Base-by-base conservation (phyloP, 2,113 vertebrate species). In the Barbus barbus region DNA sequence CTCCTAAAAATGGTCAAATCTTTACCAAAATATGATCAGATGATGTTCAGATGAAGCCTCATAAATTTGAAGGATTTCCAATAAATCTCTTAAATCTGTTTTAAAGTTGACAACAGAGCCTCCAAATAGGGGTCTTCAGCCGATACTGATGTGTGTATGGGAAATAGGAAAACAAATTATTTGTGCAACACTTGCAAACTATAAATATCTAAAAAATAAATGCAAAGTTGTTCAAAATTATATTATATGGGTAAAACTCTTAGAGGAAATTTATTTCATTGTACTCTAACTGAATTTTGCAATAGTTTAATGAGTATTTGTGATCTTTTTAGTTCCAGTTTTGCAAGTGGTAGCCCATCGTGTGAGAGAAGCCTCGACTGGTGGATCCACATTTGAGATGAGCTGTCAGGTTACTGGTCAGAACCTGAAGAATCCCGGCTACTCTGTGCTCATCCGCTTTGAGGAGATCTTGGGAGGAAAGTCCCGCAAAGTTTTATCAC, bases 311-410 rank as follows among this genome's bases (percentile, higher is more conserved):
- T 71, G 9, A 77, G 78, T 60, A 33, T 76, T 61, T 14, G 28
- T 44, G 28, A 7, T 5, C 26, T 36, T 41, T 48, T n/a, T 53
- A 92, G 91, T 31, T 5, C 87, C 89, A n/a, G 60, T 33, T 11
- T 82, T 92, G 3, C 79, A 46, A 7, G 91, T 94, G 0, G 44
- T 81, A 2, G 97, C 97, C 0, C 92, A 92, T 46, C 94, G 92
- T 28, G 20, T 95, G 38, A 96, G 96, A 78, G 94, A 95, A 0
- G 96, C 96, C 73, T 95, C 96, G 0, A 95, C 94, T 46, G 95
- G 95, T 4, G 97, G 98, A n/a, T 95, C 96, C 14, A 97, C 96
- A 1, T 99, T 99, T 79, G 97, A 99, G 93, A 97, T 99, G 97
- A 95, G 92, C 3, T 99, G 98, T 91, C 91, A 91, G 18, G 94